phyloP scores from a whole-genome alignment of 2,888 invertebrate species.

The Brenthis ino region DNA sequence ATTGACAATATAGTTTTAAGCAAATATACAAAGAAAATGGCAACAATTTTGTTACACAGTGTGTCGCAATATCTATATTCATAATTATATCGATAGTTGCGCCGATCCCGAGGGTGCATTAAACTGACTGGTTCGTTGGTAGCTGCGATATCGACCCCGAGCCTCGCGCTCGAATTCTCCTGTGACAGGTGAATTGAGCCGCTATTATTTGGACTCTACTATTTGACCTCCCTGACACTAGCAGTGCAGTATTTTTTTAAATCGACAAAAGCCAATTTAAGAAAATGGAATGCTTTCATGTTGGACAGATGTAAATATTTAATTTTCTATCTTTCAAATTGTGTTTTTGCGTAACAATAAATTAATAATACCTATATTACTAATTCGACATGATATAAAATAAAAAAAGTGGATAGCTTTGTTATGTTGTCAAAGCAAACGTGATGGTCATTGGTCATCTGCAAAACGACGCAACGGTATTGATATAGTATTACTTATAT shows the following conservation, averaged over 20 bases:
- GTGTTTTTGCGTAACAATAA: no score
- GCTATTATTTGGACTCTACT: conserved; percentile 43
- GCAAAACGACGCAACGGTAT: no score
- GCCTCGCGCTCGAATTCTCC: conserved; percentile 49
- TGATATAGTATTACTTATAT: no score
- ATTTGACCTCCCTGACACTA: conserved; percentile 35
- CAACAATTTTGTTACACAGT: conserved; percentile 30
- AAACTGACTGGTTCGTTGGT: conserved; percentile 57
- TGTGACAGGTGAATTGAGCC: conserved; percentile 51
- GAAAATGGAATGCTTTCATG: not conserved
- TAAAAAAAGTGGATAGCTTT: no score
- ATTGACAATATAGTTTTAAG: no score
- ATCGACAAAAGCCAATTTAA: conserved; percentile 8
- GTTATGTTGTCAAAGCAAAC: no score
- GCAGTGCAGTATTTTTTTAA: conserved; percentile 14
- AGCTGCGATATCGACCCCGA: conserved; percentile 52
- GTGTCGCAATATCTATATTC: conserved; percentile 36
- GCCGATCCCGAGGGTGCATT: conserved; percentile 58
- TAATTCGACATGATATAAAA: no score
- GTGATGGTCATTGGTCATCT: no score
- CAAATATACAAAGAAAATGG: not conserved
- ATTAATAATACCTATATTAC: no score
- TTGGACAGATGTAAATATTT: no score
- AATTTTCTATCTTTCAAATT: no score
- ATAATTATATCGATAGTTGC: conserved; percentile 53